Base-by-base conservation (phyloP, 1,140 invertebrate genomes). In the Drosophila elegans region DNA sequence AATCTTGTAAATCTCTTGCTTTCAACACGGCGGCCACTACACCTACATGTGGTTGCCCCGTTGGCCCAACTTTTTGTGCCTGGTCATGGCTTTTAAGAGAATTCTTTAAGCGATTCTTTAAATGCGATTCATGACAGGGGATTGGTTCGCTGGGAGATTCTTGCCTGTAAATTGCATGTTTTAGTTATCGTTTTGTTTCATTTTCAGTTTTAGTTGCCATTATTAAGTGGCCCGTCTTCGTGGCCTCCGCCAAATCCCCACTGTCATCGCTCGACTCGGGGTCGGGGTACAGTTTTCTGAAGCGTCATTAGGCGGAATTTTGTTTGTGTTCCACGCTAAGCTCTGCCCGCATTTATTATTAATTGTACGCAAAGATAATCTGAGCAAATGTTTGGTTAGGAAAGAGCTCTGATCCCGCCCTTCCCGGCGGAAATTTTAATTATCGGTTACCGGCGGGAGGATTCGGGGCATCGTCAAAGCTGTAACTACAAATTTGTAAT, bases 1-100 rank as follows among this genome's bases (percentile, higher is more conserved):
- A 88, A 88, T 88, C 83, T 88, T 88, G 83, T 86, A 86, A 86
- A 88, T 88, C 79, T 83, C 61, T 69, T 68, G 76, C 83, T 89
- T 89, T 88, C 84, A 76, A 69, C 84, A 49, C 75, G 51, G 54
- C 44, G 59, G 42, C 29, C 51, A 51, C 49, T 56, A 74, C 62
- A 78, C 61, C 77, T 71, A 80, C 29, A 48, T 64, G 42, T 52
- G 42, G 52, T 46, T 44, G 36, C 36, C 38, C 44, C 29, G n/a
- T 10, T 48, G 27, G 3, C 6, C 29, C 21, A 4, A 52, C 27
- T 53, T 53, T 62, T 85, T 80, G 16, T 62, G 83, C 84, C 41
- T 48, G 38, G 77, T 88, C 83, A 88, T 73, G 46, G 80, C 72
- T 66, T 88, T 88, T 88, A 88, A 88, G 81, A 89, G 83, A 83